Evolutionary conservation across 2,113 vertebrate genomes (phyloP), one percentile per base, ranked within the genome.

Genomic region (Nycticorax nycticorax): DNA sequence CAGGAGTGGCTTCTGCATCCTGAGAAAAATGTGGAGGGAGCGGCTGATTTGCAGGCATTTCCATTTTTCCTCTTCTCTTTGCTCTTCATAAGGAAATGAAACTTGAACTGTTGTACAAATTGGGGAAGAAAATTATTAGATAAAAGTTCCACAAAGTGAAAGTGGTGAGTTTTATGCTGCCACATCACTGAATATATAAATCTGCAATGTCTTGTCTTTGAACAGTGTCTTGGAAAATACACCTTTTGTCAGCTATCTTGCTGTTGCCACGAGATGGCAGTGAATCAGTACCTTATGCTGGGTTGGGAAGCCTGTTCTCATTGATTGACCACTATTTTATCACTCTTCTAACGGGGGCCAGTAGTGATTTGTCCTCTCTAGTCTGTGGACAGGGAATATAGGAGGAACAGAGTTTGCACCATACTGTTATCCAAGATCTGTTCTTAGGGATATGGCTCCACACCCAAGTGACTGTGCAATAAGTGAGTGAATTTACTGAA

Each of bases 221-320:
- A 71, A 37, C 6, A 21, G 23, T 39, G 1, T 32, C 9, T 22
- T 30, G 35, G 20, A 77, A 56, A 63, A 35, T 5, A 30, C 0
- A 4, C 9, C 26, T 77, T 68, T 83, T 72, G 28, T 16, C 48
- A 30, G 47, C 12, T 85, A 2, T 14, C 18, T 37, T 50, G 68
- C 33, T 59, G 23, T 64, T 88, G 71, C 94, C 94, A 94, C 95
- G 69, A 96, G 95, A 85, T 95, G 93, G 92, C 35, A 96, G 74
- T 27, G 37, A 95, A 62, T 90, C 81, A 92, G 89, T 68, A n/a
- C 30, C 33, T 74, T 48, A 85, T 21, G 48, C 22, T 19, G 47
- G 16, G 22, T 21, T 18, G 52, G 64, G 60, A 62, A 47, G 26
- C 24, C 11, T 22, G 64, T 69, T 63, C 18, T 48, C 37, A 13